phyloP scores from a whole-genome alignment of 2,888 invertebrate genomes.

The Villa cingulata region DNA sequence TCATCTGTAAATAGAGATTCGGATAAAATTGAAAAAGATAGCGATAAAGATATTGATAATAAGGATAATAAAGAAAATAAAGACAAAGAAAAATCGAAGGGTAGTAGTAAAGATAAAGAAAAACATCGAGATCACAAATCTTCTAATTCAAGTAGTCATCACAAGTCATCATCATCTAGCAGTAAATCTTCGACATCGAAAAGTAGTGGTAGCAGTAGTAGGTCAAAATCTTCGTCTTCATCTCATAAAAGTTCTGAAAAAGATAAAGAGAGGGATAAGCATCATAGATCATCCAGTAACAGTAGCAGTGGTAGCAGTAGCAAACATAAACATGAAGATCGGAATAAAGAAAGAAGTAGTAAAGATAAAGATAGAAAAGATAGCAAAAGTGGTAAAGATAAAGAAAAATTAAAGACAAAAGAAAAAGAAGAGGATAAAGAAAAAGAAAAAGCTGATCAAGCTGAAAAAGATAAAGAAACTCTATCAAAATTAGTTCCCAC shows the following conservation, averaged over 20 bases:
- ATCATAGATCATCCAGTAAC: slow-evolving; percentile 10
- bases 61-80: slow-evolving; percentile 22
- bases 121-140: slow-evolving; percentile 22
- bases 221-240: slow-evolving; percentile 21
- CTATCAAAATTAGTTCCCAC: slow-evolving; percentile 52
- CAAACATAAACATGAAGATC: slow-evolving; percentile 21
- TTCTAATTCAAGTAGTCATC: slow-evolving; percentile 17
- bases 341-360: slow-evolving; percentile 13
- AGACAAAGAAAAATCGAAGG: slow-evolving; percentile 28
- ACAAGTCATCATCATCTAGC: slow-evolving; percentile 12
- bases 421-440: slow-evolving; percentile 32
- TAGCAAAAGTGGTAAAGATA: slow-evolving; percentile 26
- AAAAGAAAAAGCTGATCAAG: slow-evolving; percentile 37
- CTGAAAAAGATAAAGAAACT: slow-evolving; percentile 54
- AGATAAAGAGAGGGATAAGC: slow-evolving; percentile 35
- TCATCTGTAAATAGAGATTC: slow-evolving; percentile 24
- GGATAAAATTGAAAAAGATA: slow-evolving; percentile 23
- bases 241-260: slow-evolving; percentile 36
- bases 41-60: slow-evolving; percentile 17
- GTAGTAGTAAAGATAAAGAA: slow-evolving; percentile 36
- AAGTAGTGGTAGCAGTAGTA: slow-evolving; percentile 16
- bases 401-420: slow-evolving; percentile 20
- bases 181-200: slow-evolving; percentile 24
- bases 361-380: slow-evolving; percentile 16
- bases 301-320: slow-evolving; percentile 28